Base-by-base conservation (phyloP, 2,888 invertebrate species). In the Azorinus chamasolen region DNA sequence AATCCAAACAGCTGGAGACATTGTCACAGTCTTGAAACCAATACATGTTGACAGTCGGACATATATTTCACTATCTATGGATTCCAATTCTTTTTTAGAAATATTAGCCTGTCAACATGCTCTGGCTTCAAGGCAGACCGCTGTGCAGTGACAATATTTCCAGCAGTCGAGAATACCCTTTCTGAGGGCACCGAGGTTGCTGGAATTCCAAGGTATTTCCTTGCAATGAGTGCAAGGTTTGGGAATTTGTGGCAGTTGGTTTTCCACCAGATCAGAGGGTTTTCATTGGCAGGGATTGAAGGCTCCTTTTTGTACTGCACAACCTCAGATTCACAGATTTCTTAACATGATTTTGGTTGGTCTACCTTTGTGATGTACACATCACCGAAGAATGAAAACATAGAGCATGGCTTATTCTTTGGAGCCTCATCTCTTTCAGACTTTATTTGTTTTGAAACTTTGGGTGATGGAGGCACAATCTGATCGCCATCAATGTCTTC, bases 361-460 rank as follows among this genome's bases (percentile, higher is more conserved):
- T 71, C 63, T 20, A 71, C 63, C 16, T 51, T 58, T 6, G 46
- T 37, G 18, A 71, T 45, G 32, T 57, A 71, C 1, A 58, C 58
- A 43, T 71, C 71, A 18, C 63, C 57, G 24, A 80, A 68, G 0
- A 64, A 57, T 32, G 25, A 24, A 20, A 62, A 72, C 53, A 72
- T 63, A 18, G 68, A 63, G 5, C 53, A 58, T 22, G 45, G 16
- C 46, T 61, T 50, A 25, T n/a, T n/a, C n/a, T 39, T 3, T 2
- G 53, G 45, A n/a, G 32, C 25, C n/a, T n/a, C n/a, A n/a, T n/a
- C n/a, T n/a, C n/a, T n/a, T n/a, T n/a, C n/a, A n/a, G n/a, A n/a
- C n/a, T n/a, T n/a, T n/a, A n/a, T n/a, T n/a, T n/a, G n/a, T n/a
- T n/a, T n/a, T n/a, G n/a, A n/a, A n/a, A n/a, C n/a, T n/a, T n/a